Base-by-base conservation (phyloP, 2,888 invertebrate species). In the Acleris cristana region DNA sequence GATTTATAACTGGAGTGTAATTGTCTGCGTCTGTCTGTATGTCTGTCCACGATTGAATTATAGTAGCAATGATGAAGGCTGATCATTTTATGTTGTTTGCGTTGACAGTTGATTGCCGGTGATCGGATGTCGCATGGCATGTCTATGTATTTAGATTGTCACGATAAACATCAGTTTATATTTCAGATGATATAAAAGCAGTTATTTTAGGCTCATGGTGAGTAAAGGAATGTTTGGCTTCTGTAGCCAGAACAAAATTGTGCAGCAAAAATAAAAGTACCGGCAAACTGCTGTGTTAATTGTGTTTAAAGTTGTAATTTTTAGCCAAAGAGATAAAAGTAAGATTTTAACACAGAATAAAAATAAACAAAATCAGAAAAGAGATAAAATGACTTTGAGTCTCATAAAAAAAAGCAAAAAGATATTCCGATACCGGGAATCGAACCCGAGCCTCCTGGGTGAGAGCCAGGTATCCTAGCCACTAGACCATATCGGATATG, bases 401-500 rank as follows among this genome's bases (percentile, higher is more conserved):
- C n/a, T 14, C 5, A 2, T 2, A 48, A 61, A 55, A 67, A 64
- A 64, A 61, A 63, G 3, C 53, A 62, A 69, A 69, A 69, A 66
- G 30, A 55, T 30, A 51, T 66, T 88, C 88, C 88, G 85, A 80
- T 88, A 89, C 88, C 88, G 88, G 87, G 87, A 89, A 89, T 89
- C 86, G 87, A 88, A 90, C 88, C 89, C 87, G 90, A 85, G 87
- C 88, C 88, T 67, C 67, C 67, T 67, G 67, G 67, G 67, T 67
- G 67, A 67, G 67, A 67, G 67, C 67, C 70, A 87, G 86, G 82
- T 86, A 87, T 88, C 88, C 88, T 88, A 88, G 83, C 89, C 88
- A 89, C 87, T 89, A 90, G 89, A 89, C 88, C 86, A 88, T 89
- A 90, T 83, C 84, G 86, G 86, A 87, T 10, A 65, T 54, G n/a